These are phyloP conservation scores for Cenopis cana DNA, from an alignment of 2,888 invertebrate genomes.

Conservation along the genomic window DNA sequence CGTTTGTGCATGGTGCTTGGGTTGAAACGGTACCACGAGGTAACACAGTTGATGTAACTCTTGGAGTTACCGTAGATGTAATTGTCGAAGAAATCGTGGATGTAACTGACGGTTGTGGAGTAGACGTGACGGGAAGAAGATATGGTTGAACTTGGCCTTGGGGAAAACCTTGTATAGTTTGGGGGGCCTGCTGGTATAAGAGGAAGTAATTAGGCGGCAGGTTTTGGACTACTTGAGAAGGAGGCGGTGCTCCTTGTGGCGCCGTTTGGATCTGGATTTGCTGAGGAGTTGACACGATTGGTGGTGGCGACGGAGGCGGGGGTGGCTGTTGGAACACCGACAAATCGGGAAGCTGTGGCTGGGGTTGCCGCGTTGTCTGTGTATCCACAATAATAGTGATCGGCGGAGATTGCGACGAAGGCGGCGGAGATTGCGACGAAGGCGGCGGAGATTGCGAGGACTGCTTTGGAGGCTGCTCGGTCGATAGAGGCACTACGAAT, in stretches of 20 bases:
- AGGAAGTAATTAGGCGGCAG: slow-evolving; percentile 55
- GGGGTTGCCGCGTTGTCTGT: slow-evolving; percentile 17
- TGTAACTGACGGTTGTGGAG: not conserved
- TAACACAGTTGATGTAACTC: slow-evolving; percentile 42
- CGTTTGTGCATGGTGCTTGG: slow-evolving; percentile 22
- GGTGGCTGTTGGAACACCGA: slow-evolving; percentile 32
- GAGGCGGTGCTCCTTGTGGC: slow-evolving; percentile 46
- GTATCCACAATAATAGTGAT: slow-evolving; percentile 15
- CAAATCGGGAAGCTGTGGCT: slow-evolving; percentile 24
- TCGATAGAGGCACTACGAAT: slow-evolving; percentile 27
- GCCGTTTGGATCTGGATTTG: slow-evolving; percentile 37
- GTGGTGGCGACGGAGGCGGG: slow-evolving; percentile 23
- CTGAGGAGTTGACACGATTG: slow-evolving; percentile 35
- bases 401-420: slow-evolving; percentile 29
- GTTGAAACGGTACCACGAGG: slow-evolving; percentile 1
- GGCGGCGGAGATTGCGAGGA: slow-evolving; percentile 26
- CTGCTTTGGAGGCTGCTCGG: slow-evolving; percentile 31
- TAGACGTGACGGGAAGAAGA: slow-evolving; percentile 36
- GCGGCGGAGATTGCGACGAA: slow-evolving; percentile 29
- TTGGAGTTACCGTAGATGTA: slow-evolving; percentile 48
- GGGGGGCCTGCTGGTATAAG: slow-evolving; percentile 63
- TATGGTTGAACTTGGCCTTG: slow-evolving; percentile 31
- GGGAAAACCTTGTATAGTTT: slow-evolving; percentile 50
- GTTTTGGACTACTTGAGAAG: slow-evolving; percentile 40
- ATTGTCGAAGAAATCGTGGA: slow-evolving; percentile 39